phyloP scores from a whole-genome alignment of 2,113 vertebrate species.

The Sapajus apella region DNA sequence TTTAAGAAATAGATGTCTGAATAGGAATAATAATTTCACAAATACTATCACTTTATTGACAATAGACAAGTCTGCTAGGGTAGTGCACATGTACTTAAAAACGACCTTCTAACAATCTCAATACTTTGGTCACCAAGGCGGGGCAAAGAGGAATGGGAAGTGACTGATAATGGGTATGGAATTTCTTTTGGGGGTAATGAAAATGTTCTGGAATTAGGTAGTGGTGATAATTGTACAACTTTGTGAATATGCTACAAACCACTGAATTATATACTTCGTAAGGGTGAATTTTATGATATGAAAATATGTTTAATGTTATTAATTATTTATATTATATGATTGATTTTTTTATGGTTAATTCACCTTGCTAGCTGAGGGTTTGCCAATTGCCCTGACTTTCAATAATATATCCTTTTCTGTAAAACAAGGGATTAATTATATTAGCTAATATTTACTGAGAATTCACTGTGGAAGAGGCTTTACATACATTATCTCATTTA shows the following conservation, averaged over 20 bases:
- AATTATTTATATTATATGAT: background rate
- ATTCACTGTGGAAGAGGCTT: background rate
- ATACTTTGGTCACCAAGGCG: background rate
- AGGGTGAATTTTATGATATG: background rate
- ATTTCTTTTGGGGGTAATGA: background rate
- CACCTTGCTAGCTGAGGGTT: conserved; percentile 15
- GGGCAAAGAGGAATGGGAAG: background rate
- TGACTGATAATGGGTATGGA: background rate
- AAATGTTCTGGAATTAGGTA: conserved; percentile 21
- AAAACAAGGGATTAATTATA: background rate
- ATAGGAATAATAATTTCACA: conserved; percentile 30
- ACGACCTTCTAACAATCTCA: background rate
- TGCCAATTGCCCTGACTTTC: background rate
- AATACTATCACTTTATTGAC: background rate
- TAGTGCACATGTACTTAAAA: background rate
- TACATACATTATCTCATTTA: background rate
- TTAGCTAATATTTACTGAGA: conserved; percentile 15
- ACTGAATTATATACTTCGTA: background rate
- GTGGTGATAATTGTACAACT: background rate
- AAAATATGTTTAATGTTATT: conserved; percentile 40
- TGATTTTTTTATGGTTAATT: background rate
- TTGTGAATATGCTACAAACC: background rate
- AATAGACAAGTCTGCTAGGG: conserved; percentile 34
- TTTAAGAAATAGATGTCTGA: conserved; percentile 27
- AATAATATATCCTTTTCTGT: background rate